Base-by-base conservation (phyloP, 1,140 invertebrate species). In the Pseudomyrmex gracilis region DNA sequence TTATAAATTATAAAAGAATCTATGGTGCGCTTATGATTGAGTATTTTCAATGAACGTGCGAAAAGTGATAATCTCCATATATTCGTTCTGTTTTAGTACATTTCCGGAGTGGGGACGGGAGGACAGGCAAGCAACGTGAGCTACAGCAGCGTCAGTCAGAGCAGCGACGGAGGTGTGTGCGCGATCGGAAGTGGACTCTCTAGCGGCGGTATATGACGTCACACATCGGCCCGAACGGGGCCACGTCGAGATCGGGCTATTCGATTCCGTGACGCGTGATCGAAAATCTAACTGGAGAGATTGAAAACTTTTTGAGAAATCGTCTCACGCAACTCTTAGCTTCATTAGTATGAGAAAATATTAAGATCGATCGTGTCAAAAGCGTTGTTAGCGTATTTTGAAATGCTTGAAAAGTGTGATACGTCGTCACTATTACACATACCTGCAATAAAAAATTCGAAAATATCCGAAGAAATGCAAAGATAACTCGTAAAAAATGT, bases 251-350 rank as follows among this genome's bases (percentile, higher is more conserved):
- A 93, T 20, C 87, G 93, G 43, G 93, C 93, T 13, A 93, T 94
- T 82, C 92, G 93, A 77, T 94, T 94, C 55, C 92, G 93, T 12
- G 92, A 94, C 60, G 92, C 93, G 91, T 94, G 93, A 94, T 92
- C 90, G 55, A 85, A 91, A 71, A n/a, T 15, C 10, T 9, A 8
- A 49, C n/a, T 20, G 7, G 2, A 66, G 43, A 12, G 10, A 4
- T 24, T 34, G 4, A 12, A 12, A 51, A 82, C 22, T 49, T 13
- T 13, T 0, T 9, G 20, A 47, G 17, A 13, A 47, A 47, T 53
- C n/a, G 15, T 66, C 43, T 1, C 10, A n/a, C 13, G 47, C 20
- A 13, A 43, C 13, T 47, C 60, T 53, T 20, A 22, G 12, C 34
- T 24, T 66, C 20, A 34, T 53, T 4, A 3, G 17, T 3, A 7